Percentiles rank a stretch among this genome's conserved stretches.
These are phyloP conservation scores for Delia radicum DNA, from an alignment of 1,140 invertebrate species.

Conservation along the genomic window DNA sequence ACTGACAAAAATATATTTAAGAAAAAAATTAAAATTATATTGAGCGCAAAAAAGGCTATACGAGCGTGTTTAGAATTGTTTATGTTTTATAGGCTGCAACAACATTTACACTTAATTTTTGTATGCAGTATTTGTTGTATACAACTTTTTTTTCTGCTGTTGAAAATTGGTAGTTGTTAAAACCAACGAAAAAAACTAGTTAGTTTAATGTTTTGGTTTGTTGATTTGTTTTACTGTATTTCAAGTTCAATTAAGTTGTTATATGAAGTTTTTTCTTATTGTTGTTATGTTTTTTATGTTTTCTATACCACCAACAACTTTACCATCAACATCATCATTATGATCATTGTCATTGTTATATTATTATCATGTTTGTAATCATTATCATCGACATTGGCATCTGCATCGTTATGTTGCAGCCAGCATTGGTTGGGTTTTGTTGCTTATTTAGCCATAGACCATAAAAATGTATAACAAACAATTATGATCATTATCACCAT, in stretches of 20 bases:
- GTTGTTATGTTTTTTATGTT: not conserved
- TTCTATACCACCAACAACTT: not conserved
- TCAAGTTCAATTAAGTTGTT: constrained; percentile 24
- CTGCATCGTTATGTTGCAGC: not conserved
- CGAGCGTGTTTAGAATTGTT: constrained; percentile 23
- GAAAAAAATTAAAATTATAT: too few species aligned
- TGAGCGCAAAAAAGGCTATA: not conserved
- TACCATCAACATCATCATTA: not conserved
- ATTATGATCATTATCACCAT: constrained; percentile 22
- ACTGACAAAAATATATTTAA: too few species aligned
- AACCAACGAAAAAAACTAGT: not conserved
- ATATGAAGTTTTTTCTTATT: not conserved
- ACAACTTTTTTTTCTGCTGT: not conserved
- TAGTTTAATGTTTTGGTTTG: not conserved
- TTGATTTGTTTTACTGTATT: not conserved
- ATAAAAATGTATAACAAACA: constrained; percentile 12
- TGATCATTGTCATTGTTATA: not conserved
- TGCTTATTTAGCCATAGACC: not conserved
- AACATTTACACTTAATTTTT: not conserved
- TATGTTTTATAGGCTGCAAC: not conserved
- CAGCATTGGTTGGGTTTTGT: not conserved
- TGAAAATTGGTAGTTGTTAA: not conserved
- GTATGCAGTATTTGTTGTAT: not conserved
- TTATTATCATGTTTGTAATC: not conserved
- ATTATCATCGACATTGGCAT: not conserved